Conservation (phyloP, 2,113 vertebrate genomes). For the Cyanistes caeruleus region DNA sequence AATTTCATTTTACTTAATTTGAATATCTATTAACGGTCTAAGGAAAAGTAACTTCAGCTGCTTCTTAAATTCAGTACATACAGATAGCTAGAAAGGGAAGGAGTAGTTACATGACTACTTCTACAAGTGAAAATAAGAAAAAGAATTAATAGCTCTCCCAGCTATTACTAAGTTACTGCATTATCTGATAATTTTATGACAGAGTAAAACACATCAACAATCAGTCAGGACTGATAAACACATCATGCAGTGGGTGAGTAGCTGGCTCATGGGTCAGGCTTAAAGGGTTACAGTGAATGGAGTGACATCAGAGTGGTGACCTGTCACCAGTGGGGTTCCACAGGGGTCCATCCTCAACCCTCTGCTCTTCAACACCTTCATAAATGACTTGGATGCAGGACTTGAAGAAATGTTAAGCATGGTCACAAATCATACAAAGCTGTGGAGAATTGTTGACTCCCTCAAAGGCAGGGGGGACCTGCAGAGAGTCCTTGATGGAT, state of each 20-base stretch:
- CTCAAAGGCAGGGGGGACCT: no score
- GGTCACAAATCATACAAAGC: background rate
- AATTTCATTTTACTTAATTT: background rate
- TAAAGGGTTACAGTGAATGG: background rate
- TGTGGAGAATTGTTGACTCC: background rate
- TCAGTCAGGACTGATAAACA: background rate
- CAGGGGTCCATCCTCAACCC: background rate
- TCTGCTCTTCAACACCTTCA: background rate
- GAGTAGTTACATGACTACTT: background rate
- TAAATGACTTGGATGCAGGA: background rate
- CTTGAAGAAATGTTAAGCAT: background rate
- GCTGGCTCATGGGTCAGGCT: accelerated
- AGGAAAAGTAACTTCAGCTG: background rate
- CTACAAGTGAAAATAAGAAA: background rate
- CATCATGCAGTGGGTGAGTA: background rate
- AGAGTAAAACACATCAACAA: background rate
- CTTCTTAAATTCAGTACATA: background rate
- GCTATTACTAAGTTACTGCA: background rate
- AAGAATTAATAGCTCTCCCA: background rate
- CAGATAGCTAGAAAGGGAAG: background rate
- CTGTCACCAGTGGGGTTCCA: background rate
- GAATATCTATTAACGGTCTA: background rate
- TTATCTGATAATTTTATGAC: background rate
- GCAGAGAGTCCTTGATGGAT: background rate
- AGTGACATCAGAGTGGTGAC: background rate